Percentiles rank a stretch among this genome's conserved stretches.
These are phyloP conservation scores for Cirrhinus molitorella DNA, from an alignment of 2,797 vertebrate genomes.

Conservation along the genomic window DNA sequence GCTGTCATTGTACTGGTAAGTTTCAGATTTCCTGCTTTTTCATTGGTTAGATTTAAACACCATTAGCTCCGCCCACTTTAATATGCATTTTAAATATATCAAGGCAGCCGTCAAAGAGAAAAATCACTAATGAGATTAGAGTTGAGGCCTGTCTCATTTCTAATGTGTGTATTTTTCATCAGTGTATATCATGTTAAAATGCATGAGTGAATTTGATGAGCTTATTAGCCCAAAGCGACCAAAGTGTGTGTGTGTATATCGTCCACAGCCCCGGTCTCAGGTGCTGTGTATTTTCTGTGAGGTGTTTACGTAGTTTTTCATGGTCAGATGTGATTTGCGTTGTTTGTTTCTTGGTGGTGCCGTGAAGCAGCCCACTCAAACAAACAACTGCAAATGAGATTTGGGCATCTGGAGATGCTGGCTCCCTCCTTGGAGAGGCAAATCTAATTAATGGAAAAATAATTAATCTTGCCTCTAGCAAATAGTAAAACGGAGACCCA, in stretches of 20 bases:
- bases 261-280: constrained; percentile 8
- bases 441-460: constrained; percentile 78
- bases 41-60: constrained; percentile 15
- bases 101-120: not conserved
- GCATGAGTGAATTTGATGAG: constrained; percentile 65
- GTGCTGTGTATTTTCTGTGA: constrained; percentile 26
- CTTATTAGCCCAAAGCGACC: constrained; percentile 38
- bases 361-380: constrained; percentile 63
- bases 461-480: constrained; percentile 81
- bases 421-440: constrained; percentile 74
- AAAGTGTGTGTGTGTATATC: constrained; percentile 20
- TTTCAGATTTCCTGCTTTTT: constrained; percentile 36
- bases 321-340: constrained; percentile 59
- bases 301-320: constrained; percentile 55
- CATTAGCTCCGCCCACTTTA: constrained; percentile 21
- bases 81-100: constrained; percentile 28
- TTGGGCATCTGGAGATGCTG: constrained; percentile 72
- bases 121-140: constrained; percentile 49
- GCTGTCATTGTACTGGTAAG: constrained; percentile 98
- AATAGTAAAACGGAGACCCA: constrained; percentile 74
- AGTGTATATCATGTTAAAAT: constrained; percentile 43
- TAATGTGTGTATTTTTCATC: constrained; percentile 46
- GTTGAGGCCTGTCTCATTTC: constrained; percentile 31
- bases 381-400: constrained; percentile 79
- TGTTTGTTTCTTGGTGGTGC: constrained; percentile 47